These are phyloP conservation scores for Drosophila lacteicornis DNA, from an alignment of 1,140 invertebrate species.

Conservation along the genomic window DNA sequence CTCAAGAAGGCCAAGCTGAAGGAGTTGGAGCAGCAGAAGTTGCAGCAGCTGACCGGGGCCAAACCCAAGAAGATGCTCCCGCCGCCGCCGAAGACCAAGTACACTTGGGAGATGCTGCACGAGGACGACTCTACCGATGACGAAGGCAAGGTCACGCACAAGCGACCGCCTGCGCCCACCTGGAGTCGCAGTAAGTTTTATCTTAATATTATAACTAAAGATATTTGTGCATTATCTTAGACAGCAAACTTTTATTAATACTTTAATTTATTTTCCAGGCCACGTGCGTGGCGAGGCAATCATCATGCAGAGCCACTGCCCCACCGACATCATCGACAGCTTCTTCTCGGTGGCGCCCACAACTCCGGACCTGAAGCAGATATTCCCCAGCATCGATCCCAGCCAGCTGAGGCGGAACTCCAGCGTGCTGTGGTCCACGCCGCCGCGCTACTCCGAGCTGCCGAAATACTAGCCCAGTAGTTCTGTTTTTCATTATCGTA, in stretches of 20 bases:
- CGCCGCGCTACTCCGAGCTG: slow-evolving; percentile 86
- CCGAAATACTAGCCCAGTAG: slow-evolving; percentile 76
- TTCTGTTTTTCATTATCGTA: slow-evolving; percentile 33
- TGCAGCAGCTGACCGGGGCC: slow-evolving; percentile 49
- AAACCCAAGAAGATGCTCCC: slow-evolving; percentile 76
- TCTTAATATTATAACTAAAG: no score
- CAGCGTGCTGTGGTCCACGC: slow-evolving; percentile 89
- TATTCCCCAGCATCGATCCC: slow-evolving; percentile 89
- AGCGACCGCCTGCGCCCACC: slow-evolving; percentile 85
- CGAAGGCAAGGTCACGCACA: slow-evolving; percentile 85
- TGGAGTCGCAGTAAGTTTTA: slow-evolving; percentile 86
- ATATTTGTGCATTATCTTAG: no score
- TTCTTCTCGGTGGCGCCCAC: slow-evolving; percentile 88
- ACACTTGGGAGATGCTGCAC: slow-evolving; percentile 85
- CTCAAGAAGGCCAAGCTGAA: slow-evolving; percentile 83
- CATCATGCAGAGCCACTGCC: slow-evolving; percentile 65
- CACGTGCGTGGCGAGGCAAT: slow-evolving; percentile 64
- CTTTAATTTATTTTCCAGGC: slow-evolving; percentile 35
- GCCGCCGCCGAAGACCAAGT: slow-evolving; percentile 67
- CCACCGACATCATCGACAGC: slow-evolving; percentile 85
- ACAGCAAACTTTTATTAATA: no score
- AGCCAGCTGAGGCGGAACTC: slow-evolving; percentile 89
- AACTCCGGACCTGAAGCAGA: slow-evolving; percentile 88
- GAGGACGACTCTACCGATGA: slow-evolving; percentile 87
- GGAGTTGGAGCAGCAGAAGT: slow-evolving; percentile 73